These are phyloP conservation scores for Julus scandinavius DNA, from an alignment of 2,888 invertebrate genomes.

Conservation along the genomic window DNA sequence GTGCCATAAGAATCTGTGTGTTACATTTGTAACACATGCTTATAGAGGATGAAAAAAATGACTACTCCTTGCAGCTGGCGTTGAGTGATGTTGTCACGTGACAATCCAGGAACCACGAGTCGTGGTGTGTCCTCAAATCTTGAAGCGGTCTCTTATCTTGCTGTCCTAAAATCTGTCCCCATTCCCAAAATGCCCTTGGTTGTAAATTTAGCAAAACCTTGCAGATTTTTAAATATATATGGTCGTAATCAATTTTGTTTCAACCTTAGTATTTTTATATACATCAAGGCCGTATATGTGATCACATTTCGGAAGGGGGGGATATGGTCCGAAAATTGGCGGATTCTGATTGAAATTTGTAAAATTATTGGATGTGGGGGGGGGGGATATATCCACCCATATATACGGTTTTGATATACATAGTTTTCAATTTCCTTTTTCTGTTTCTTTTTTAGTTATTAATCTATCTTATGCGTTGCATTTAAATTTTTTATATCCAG, in stretches of 20 bases:
- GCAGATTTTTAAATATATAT: too few species aligned
- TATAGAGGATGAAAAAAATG: not conserved
- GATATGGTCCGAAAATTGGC: too few species aligned
- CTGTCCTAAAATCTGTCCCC: not conserved
- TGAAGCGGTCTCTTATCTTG: not conserved
- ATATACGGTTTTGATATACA: too few species aligned
- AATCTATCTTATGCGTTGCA: not conserved
- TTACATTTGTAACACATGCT: not conserved
- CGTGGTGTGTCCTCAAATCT: not conserved
- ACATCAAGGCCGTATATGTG: too few species aligned
- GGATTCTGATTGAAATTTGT: too few species aligned
- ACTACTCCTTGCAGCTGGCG: not conserved
- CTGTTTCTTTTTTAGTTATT: not conserved
- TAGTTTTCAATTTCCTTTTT: slow-evolving; percentile 42
- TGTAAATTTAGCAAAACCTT: not conserved
- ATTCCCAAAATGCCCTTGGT: not conserved
- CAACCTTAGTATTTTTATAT: not conserved
- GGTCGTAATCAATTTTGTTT: not conserved
- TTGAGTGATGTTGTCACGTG: not conserved
- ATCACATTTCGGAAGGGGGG: too few species aligned
- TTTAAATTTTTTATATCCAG: slow-evolving; percentile 15
- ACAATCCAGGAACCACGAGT: not conserved
- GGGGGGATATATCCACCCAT: too few species aligned
- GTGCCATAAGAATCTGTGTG: not conserved
- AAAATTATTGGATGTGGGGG: too few species aligned